phyloP scores from a whole-genome alignment of 35 echinoderm and acorn worm species.

The Heliocidaris erythrogramma region DNA sequence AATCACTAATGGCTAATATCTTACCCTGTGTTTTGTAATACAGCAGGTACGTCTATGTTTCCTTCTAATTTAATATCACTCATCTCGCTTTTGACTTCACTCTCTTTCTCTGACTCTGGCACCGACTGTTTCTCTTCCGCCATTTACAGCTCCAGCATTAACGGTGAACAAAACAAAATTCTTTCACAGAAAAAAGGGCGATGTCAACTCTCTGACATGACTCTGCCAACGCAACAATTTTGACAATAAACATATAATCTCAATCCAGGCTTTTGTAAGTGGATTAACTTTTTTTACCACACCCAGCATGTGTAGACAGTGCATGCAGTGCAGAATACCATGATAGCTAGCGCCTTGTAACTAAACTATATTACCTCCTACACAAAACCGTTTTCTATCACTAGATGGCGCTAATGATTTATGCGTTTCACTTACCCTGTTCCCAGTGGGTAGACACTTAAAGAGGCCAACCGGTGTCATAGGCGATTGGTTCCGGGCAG shows the following conservation, averaged over 20 bases:
- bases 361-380: too few species aligned
- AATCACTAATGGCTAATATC: too few species aligned
- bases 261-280: not conserved
- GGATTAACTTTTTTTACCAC: too few species aligned
- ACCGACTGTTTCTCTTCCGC: not conserved
- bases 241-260: not conserved
- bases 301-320: too few species aligned
- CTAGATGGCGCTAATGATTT: too few species aligned
- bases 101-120: not conserved
- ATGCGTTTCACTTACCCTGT: too few species aligned
- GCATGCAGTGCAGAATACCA: too few species aligned
- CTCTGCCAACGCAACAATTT: constrained; percentile 48
- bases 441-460: too few species aligned
- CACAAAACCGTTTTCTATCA: too few species aligned
- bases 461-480: too few species aligned
- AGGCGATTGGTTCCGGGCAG: too few species aligned
- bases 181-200: constrained; percentile 5
- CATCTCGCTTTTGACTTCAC: not conserved
- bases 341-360: too few species aligned
- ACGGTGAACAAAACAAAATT: not conserved
- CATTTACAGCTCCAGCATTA: constrained; percentile 38
- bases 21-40: constrained; percentile 33
- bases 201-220: not conserved
- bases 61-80: constrained; percentile 23
- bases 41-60: constrained; percentile 21